Evolutionary conservation across 92 coral and sea anemone genomes (phyloP), one percentile per base, ranked within the genome.

Genomic region (Muricea muricata): DNA sequence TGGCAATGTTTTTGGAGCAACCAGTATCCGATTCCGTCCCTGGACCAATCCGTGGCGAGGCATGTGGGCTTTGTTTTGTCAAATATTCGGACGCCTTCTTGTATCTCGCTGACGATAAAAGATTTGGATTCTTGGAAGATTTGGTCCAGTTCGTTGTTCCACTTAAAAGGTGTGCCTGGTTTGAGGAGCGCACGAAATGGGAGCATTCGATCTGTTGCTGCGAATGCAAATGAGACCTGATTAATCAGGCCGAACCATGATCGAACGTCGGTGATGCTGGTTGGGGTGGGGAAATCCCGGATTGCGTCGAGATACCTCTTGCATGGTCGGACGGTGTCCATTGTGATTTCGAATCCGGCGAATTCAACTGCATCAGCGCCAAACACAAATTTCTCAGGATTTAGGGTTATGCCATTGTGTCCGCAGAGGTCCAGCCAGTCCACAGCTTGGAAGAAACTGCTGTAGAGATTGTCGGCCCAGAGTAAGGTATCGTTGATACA

Each of bases 231-330:
- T 24, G 91, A 80, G 17, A 88, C 92, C 50, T 88, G 90, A 84
- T 81, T 88, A 40, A 91, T 42, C 2, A 80, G 90, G 12, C 87
- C 88, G 39, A 90, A 89, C 92, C 90, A 89, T 46, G 92, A 89
- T 83, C 80, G 84, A 30, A 90, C 65, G 31, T 89, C 93, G 0
- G 89, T 90, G 42, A 77, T 65, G 88, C 56, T 85, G 68, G 67
- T 76, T 12, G 87, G 91, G 31, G 93, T 91, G 2, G 87, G 93
- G 80, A 87, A 91, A 81, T 91, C 11, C n/a, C n/a, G n/a, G n/a
- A n/a, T n/a, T n/a, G n/a, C n/a, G n/a, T n/a, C n/a, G n/a, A n/a
- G n/a, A n/a, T n/a, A n/a, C n/a, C n/a, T n/a, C n/a, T n/a, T n/a
- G n/a, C n/a, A n/a, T n/a, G n/a, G n/a, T n/a, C n/a, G n/a, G n/a